Percentiles rank a stretch among this genome's conserved stretches.
These are phyloP conservation scores for Campoletis raptor DNA, from an alignment of 2,888 invertebrate species.

Conservation along the genomic window DNA sequence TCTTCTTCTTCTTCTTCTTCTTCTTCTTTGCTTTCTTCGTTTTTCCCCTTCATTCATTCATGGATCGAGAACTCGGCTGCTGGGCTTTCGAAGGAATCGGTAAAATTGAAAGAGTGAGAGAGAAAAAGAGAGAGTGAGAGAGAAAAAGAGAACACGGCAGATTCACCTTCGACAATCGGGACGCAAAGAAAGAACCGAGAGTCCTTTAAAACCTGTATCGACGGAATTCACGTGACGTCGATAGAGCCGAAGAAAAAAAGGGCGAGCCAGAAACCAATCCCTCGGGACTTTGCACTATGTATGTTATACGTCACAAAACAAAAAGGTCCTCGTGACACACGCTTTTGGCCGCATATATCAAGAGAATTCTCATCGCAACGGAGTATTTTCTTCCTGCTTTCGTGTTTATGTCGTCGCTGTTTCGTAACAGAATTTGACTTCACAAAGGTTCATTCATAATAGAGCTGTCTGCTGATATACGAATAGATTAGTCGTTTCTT, in stretches of 20 bases:
- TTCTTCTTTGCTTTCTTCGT: constrained; percentile 30
- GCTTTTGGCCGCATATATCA: not conserved
- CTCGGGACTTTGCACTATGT: not conserved
- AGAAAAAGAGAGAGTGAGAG: not conserved
- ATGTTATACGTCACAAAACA: constrained; percentile 34
- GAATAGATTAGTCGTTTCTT: not conserved
- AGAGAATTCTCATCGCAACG: not conserved
- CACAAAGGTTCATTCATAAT: not conserved
- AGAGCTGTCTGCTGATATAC: not conserved
- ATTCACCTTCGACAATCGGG: constrained; percentile 48
- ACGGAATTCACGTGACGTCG: constrained; percentile 67
- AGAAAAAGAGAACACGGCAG: constrained; percentile 32
- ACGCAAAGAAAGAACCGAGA: constrained; percentile 31
- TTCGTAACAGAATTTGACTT: not conserved
- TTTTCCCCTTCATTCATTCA: constrained; percentile 76
- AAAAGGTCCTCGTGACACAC: constrained; percentile 34
- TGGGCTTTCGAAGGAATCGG: constrained; percentile 74
- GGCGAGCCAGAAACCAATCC: constrained; percentile 12
- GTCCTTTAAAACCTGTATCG: constrained; percentile 71
- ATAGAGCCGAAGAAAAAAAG: constrained; percentile 4
- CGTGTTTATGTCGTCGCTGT: not conserved
- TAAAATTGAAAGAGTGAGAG: constrained; percentile 73
- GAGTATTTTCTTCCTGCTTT: not conserved
- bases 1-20: constrained; percentile 48
- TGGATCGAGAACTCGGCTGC: constrained; percentile 60